Base-by-base conservation (phyloP, 2,888 invertebrate genomes). In the Ophion ventricosus region DNA sequence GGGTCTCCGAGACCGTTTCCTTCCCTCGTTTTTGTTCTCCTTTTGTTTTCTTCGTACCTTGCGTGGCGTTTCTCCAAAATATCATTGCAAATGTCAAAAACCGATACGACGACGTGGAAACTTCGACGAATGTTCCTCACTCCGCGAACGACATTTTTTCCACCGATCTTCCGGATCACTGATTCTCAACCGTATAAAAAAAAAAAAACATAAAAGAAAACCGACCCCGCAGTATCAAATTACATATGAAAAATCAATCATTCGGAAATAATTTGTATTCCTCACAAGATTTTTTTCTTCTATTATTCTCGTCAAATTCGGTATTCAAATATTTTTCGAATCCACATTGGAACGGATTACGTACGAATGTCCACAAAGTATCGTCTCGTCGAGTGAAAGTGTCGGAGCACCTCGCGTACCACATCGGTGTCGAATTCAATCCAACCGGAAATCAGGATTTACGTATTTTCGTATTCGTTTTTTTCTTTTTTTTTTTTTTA, bases 281-380 rank as follows among this genome's bases (percentile, higher is more conserved):
- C 40, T 43, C 63, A 3, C 43, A 43, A 14, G 2, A 43, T 57
- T 20, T 29, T 29, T 54, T 69, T 29, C 35, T 49, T 67, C 43
- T 8, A 59, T 35, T 7, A 11, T 1, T 11, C 17, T n/a, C 7
- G 11, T 23, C 20, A 61, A 83, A 66, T 14, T 43, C 14, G 43
- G 43, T 14, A 43, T 43, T 43, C 43, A 43, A 43, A 43, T 43
- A 11, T 17, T 23, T 20, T 54, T 56, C 43, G 61, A 78, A 78
- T 69, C 73, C 74, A 56, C 54, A 63, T 49, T 66, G 40, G 59
- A 11, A 84, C 81, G 78, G 77, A 43, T 43, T 76, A 61, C 43
- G 83, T 87, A 74, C 79, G 74, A 74, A 66, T n/a, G n/a, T 78
- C 74, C 73, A 29, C 49, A 66, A 73, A 67, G 76, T 72, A 64